Base-by-base conservation (phyloP, 1,140 invertebrate genomes). In the Papilio glaucus region DNA sequence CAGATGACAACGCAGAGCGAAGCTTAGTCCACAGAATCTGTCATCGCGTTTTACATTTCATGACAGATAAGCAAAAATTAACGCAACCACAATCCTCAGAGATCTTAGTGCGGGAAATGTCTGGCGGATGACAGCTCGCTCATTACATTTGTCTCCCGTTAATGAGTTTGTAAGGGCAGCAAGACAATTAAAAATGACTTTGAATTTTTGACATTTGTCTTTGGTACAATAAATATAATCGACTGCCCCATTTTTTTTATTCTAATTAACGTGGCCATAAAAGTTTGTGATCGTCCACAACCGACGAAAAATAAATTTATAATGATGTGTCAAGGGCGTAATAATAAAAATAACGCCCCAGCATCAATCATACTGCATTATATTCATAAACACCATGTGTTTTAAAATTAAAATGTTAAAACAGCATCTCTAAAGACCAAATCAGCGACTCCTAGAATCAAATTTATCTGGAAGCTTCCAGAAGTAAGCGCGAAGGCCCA, bases 141-240 rank as follows among this genome's bases (percentile, higher is more conserved):
- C 49, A 13, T 57, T 57, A 57, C 49, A 3, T 24, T 57, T 57
- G 49, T 57, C 21, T 45, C 42, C 12, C 9, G 8, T 57, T 57
- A 57, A 57, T 57, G 49, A 57, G 49, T 57, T 57, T 57, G 49
- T 24, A 57, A 57, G 24, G 9, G 45, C 45, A 21, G 49, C 49
- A 57, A 26, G 49, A 0, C 21, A 57, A 57, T 57, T 57, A 57
- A 53, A 53, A 53, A 18, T 49, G n/a, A 9, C 42, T 42, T 6
- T 21, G 15, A 21, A 5, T 41, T 41, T 53, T 18, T 21, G 24
- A 53, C 18, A 33, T 33, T 33, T 33, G 29, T 33, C 29, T 33
- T 33, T 6, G 2, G 6, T 33, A 33, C 29, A 33, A 33, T 33
- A 33, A 33, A n/a, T n/a, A n/a, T n/a, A 3, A 33, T 33, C 29